Evolutionary conservation across 2,888 invertebrate genomes (phyloP), one percentile per base, ranked within the genome.

Genomic region (Perizoma flavofasciatum): DNA sequence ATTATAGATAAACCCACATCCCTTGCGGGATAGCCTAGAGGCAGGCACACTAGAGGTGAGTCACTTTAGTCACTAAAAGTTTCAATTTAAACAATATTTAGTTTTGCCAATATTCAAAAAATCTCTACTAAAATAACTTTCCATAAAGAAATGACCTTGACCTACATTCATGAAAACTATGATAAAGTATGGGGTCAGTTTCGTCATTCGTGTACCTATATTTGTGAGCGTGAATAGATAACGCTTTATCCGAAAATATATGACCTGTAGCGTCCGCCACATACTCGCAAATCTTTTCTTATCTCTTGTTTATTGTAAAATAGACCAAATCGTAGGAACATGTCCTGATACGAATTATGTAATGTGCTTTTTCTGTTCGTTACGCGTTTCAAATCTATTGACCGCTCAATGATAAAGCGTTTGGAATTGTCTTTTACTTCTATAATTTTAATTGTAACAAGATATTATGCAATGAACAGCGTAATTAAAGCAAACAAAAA

Each of bases 131-230:
- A 35, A 51, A 44, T 49, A 9, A 9, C 47, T 56, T 59, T 52
- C 37, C 10, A 46, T 33, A 39, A 47, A 48, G 53, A 51, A 61
- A 68, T 68, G 70, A 62, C 70, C 71, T 70, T 72, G 71, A 72
- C 71, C 70, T 61, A 70, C 60, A 62, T 67, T 47, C 33, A 50
- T 50, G 11, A 45, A 63, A 55, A 60, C 37, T 40, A 55, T 59
- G 63, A 65, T 68, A 65, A 60, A 62, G 47, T 64, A 61, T 59
- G 54, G 53, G 59, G 55, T 64, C 64, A 65, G 55, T 68, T 69
- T 67, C 61, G 65, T 67, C 64, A 70, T 54, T 51, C 49, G 45
- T 46, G 51, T 59, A 61, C 50, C 53, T 55, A 59, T 64, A 67
- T 64, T 63, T 55, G 61, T 58, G 55, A 62, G 62, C 62, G 61